Percentiles rank a stretch among this genome's conserved stretches.
These are phyloP conservation scores for Phyllostomus discolor DNA, from an alignment of 2,113 vertebrate species.

Conservation along the genomic window DNA sequence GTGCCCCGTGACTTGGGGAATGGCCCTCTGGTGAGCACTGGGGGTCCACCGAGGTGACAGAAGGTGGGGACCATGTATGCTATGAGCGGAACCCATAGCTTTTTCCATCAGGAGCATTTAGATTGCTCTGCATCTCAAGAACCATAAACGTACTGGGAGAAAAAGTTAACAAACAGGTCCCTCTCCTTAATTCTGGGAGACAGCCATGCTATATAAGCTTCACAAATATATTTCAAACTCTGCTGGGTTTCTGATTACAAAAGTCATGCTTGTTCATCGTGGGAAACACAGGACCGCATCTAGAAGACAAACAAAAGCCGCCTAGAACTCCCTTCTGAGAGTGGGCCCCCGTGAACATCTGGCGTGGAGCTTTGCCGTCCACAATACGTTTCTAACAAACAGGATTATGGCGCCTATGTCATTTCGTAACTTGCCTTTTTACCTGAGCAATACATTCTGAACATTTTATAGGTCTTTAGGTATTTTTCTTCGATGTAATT, in stretches of 20 bases:
- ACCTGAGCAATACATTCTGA: not conserved
- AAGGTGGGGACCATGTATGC: too few species aligned
- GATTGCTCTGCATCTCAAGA: not conserved
- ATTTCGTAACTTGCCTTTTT: not conserved
- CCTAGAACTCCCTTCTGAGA: not conserved
- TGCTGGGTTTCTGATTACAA: conserved; percentile 59
- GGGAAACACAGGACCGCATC: conserved; percentile 40
- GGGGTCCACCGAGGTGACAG: not conserved
- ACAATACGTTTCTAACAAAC: not conserved
- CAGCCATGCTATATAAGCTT: conserved; percentile 54
- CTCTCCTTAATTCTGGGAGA: conserved; percentile 48
- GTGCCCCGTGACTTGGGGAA: not conserved
- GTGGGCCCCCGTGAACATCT: not conserved
- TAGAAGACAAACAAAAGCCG: conserved; percentile 31
- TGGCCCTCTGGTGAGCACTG: not conserved
- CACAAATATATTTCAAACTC: conserved; percentile 65
- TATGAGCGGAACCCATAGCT: not conserved
- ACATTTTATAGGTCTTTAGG: not conserved
- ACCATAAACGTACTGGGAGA: conserved; percentile 16
- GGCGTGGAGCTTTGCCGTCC: not conserved
- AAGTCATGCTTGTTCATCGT: conserved; percentile 48
- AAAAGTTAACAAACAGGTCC: conserved; percentile 27
- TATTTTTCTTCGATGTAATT: not conserved
- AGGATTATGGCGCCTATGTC: not conserved
- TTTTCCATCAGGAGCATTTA: not conserved